Conservation (phyloP, 2,888 invertebrate genomes). For the Uloborus plumipes region DNA sequence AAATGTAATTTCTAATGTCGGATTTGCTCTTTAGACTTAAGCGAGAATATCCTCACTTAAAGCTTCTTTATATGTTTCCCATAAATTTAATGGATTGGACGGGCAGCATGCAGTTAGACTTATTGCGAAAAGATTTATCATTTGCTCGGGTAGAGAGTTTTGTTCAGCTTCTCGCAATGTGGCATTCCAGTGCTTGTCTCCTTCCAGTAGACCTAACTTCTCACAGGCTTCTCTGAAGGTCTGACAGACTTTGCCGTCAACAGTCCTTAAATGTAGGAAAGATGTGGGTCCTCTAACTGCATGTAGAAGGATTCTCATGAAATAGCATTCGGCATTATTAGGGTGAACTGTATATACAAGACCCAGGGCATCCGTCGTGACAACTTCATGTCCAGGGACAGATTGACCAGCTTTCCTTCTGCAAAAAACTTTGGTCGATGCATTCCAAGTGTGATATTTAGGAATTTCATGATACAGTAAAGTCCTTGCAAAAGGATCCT, state of each 20-base stretch:
- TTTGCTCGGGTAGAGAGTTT: too few relatives aligned
- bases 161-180: too few relatives aligned
- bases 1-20: background rate
- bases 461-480: conserved; percentile 12
- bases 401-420: background rate
- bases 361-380: conserved; percentile 3
- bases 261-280: too few relatives aligned
- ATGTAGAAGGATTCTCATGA: conserved; percentile 7
- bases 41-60: background rate
- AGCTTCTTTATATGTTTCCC: background rate
- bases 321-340: conserved; percentile 23
- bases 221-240: too few relatives aligned
- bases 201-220: too few relatives aligned
- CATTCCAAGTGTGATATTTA: conserved; percentile 14
- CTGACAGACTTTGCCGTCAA: too few relatives aligned
- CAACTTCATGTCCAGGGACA: background rate
- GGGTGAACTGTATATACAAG: conserved; percentile 30
- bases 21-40: background rate
- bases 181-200: too few relatives aligned
- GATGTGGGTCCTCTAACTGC: background rate
- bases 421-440: background rate
- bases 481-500: conserved; percentile 7
- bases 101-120: too few relatives aligned
- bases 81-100: background rate
- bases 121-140: too few relatives aligned